These are phyloP conservation scores for Rhingia campestris DNA, from an alignment of 2,888 invertebrate species.

Conservation along the genomic window DNA sequence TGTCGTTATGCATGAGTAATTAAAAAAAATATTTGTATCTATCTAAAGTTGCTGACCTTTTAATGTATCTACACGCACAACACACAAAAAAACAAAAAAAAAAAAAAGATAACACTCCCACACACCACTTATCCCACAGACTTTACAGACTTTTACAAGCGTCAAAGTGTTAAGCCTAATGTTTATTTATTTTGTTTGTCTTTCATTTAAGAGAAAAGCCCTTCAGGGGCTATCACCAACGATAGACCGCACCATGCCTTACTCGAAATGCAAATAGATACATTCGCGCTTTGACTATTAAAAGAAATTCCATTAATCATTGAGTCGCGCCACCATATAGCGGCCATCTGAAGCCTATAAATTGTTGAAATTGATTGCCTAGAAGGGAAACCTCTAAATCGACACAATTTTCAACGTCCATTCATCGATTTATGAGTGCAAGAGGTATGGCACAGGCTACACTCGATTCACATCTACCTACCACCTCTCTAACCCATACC, in stretches of 20 bases:
- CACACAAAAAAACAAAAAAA: neutral
- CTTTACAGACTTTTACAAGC: too few relatives aligned
- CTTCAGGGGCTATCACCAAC: neutral
- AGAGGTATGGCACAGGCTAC: constrained; percentile 5
- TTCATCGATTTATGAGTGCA: constrained; percentile 27
- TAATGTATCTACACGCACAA: constrained; percentile 9
- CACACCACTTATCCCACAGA: constrained; percentile 19
- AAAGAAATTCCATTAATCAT: constrained; percentile 45
- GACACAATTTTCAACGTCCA: neutral
- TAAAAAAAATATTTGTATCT: constrained; percentile 15
- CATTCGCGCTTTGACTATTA: constrained; percentile 6
- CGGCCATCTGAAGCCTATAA: constrained; percentile 10
- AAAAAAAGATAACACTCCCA: neutral
- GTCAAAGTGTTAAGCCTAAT: neutral
- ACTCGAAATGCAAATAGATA: neutral
- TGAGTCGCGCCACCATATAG: neutral
- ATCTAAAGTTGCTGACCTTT: constrained; percentile 44
- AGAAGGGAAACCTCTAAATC: constrained; percentile 12
- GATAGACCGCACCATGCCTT: neutral
- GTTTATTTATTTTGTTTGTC: constrained; percentile 17
- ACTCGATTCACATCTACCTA: neutral
- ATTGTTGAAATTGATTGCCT: constrained; percentile 7
- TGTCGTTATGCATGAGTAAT: neutral
- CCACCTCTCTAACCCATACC: too few relatives aligned
- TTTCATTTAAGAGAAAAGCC: constrained; percentile 28